These are phyloP conservation scores for Phalanger gymnotis DNA, from an alignment of 2,797 vertebrate species.

Conservation along the genomic window DNA sequence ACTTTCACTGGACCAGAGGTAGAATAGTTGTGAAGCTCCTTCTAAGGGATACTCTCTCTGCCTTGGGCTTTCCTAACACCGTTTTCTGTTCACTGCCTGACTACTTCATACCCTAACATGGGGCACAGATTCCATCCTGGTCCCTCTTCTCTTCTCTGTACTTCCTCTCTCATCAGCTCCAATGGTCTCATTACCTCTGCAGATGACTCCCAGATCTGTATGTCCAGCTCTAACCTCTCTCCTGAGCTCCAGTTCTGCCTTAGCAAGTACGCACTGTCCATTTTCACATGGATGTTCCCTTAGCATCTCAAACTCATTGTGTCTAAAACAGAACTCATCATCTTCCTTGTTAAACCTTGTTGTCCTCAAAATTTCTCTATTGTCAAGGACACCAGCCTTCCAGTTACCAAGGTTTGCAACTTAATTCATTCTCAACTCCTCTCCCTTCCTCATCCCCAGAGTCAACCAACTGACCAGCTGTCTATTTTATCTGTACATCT, in stretches of 20 bases:
- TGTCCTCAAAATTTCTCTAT: background rate
- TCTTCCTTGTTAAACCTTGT: background rate
- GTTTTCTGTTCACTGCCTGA: background rate
- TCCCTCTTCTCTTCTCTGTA: background rate
- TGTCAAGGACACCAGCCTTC: background rate
- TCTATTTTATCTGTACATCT: background rate
- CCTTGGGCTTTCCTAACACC: background rate
- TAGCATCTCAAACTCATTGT: background rate
- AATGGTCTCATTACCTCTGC: background rate
- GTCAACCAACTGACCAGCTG: background rate
- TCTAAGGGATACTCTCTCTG: background rate
- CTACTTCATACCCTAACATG: background rate
- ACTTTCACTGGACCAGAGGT: background rate
- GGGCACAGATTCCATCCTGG: background rate
- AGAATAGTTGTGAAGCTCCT: background rate
- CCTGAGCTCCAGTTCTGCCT: background rate
- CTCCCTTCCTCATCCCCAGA: background rate
- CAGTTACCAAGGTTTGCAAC: background rate
- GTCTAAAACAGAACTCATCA: background rate
- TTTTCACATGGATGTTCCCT: background rate
- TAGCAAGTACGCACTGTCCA: background rate
- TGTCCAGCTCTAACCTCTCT: background rate
- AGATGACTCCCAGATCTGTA: background rate
- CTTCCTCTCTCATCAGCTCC: background rate
- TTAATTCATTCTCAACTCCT: background rate